Conservation (phyloP, 1,140 invertebrate genomes). For the Drosophila novamexicana region DNA sequence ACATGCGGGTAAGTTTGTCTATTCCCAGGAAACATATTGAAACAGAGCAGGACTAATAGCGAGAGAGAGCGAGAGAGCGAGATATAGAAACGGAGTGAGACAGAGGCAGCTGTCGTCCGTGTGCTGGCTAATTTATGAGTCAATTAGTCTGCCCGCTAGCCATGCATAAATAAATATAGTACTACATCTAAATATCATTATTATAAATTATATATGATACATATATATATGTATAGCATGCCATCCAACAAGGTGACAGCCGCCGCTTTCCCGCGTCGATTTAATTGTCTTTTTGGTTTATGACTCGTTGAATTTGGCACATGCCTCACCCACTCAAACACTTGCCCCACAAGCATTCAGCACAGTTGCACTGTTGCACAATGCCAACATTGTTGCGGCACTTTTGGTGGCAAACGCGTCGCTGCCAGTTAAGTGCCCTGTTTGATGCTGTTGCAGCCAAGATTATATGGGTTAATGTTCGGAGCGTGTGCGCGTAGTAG, state of each 20-base stretch:
- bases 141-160: constrained; percentile 70
- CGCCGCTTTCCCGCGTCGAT: constrained; percentile 25
- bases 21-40: constrained; percentile 41
- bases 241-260: constrained; percentile 14
- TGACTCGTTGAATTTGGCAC: constrained; percentile 60
- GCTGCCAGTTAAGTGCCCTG: constrained; percentile 65
- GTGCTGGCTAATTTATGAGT: constrained; percentile 71
- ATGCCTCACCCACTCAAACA: constrained; percentile 15
- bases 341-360: constrained; percentile 11
- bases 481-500: constrained; percentile 50
- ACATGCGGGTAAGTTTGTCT: constrained; percentile 79
- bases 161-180: constrained; percentile 55
- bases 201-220: constrained; percentile 28
- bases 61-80: constrained; percentile 1
- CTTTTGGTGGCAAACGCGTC: constrained; percentile 55
- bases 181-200: constrained; percentile 47
- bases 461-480: constrained; percentile 68
- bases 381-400: constrained; percentile 46
- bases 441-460: constrained; percentile 54
- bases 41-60: neutral
- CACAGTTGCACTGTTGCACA: constrained; percentile 24
- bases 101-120: neutral
- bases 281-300: constrained; percentile 80
- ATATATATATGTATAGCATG: neutral
- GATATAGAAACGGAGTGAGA: no score